Evolutionary conservation across 1,140 invertebrate genomes (phyloP), one percentile per base, ranked within the genome.

Genomic region (Mycetomoellerius zeteki): DNA sequence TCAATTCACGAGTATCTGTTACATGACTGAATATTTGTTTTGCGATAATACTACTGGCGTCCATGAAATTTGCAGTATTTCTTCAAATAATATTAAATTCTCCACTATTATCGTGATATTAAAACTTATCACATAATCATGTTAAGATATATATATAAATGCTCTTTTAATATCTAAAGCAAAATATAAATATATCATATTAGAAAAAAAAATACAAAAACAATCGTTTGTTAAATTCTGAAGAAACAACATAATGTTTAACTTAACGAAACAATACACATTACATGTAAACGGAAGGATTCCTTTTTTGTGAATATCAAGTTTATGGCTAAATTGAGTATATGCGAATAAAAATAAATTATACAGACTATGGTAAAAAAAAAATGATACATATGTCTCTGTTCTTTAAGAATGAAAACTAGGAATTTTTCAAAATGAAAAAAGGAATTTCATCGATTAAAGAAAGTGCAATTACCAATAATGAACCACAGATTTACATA

Each of bases 401-500:
- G n/a, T 80, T 43, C 19, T 16, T 50, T 5, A 16, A 64, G 27
- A 65, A 58, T 58, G 12, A 24, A 58, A 27, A 60, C n/a, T 67
- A 67, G n/a, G n/a, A 67, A 67, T 54, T 47, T 30, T 43, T 43
- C 80, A 30, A 14, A 80, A 50, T 16, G 8, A 47, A 58, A n/a
- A 43, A 60, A 27, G 47, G 33, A 78, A 47, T 37, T 10, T 71
- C 5, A 21, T 76, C 24, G 47, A 43, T 43, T n/a, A 27, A 43
- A 67, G 27, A 60, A 14, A 24, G 43, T 56, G 37, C 16, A 73
- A n/a, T 24, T 67, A 64, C 21, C 21, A 86, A 75, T 54, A 65
- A 80, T 33, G 12, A 86, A 27, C 24, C 21, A 67, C 24, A 73
- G 24, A 5, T 88, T 90, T 94, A 92, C 91, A 94, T 94, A 94